These are phyloP conservation scores for Yponomeuta malinellus DNA, from an alignment of 2,888 invertebrate species.

Conservation along the genomic window DNA sequence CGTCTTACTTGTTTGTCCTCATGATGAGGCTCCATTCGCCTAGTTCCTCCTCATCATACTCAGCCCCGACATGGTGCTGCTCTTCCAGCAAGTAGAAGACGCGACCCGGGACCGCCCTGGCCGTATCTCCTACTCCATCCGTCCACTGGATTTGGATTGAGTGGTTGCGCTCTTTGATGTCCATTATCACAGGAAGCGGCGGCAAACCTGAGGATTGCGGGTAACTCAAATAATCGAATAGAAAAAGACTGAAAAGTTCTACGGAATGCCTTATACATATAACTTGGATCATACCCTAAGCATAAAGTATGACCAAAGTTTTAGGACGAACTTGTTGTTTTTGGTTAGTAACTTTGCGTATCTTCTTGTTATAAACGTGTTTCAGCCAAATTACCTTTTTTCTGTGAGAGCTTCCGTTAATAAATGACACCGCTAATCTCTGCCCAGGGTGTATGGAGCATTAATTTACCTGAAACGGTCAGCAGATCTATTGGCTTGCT, in stretches of 20 bases:
- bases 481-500: conserved; percentile 78
- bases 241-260: too few relatives aligned
- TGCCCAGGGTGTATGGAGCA: neutral
- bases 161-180: conserved; percentile 72
- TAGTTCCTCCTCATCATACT: conserved; percentile 78
- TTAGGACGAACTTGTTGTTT: too few relatives aligned
- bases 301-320: too few relatives aligned
- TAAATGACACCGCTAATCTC: too few relatives aligned
- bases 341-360: too few relatives aligned
- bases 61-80: conserved; percentile 81
- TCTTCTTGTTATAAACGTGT: too few relatives aligned
- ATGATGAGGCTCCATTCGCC: conserved; percentile 79
- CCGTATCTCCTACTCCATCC: conserved; percentile 59
- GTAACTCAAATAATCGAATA: too few relatives aligned
- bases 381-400: too few relatives aligned
- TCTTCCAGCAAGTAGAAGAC: conserved; percentile 80
- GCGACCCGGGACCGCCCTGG: conserved; percentile 56
- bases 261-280: too few relatives aligned
- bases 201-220: conserved; percentile 69
- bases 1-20: conserved; percentile 63
- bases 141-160: conserved; percentile 67
- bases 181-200: conserved; percentile 77
- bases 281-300: too few relatives aligned
- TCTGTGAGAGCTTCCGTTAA: too few relatives aligned
- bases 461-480: conserved; percentile 58